Evolutionary conservation across 2,113 vertebrate species (phyloP), one percentile per base, ranked within the genome.

Genomic region (Bufo bufo): DNA sequence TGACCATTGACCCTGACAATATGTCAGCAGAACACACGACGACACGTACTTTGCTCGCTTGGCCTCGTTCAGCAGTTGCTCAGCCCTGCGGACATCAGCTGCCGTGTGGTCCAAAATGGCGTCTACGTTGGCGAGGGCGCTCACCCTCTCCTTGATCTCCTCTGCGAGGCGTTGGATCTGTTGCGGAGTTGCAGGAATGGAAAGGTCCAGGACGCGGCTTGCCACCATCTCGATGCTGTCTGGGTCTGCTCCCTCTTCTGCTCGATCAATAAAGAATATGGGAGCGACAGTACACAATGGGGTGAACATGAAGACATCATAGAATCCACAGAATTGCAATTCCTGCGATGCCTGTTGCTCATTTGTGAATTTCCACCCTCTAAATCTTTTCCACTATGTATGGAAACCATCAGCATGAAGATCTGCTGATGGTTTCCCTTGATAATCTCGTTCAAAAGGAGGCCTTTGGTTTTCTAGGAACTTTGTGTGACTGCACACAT

Each of bases 221-320:
- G 98, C 98, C 65, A 99, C 96, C 16, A 94, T 95, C 89, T 98
- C 97, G 49, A 99, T 99, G 92, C 97, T 99, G 91, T 98, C 97
- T 0, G 98, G 98, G 90, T 99, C 97, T 0, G 98, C 98, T 0
- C 97, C 98, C 82, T 99, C 98, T 94, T 99, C 98, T 99, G 92
- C 2, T 77, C 84, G 1, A 10, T 90, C 78, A 92, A 85, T 61
- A 59, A 23, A 74, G 33, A 43, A 43, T 13, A 84, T 58, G 33
- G 33, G n/a, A n/a, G 47, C 0, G 33, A 71, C 16, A 47, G 45
- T 17, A 3, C 8, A 19, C 6, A 74, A 47, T 6, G 33, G 7
- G 3, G 11, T 8, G 19, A n/a, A 66, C 61, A 63, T 63, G 56
- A 14, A 59, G 56, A 59, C 56, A 13, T 59, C 56, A 1, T 6